phyloP scores from a whole-genome alignment of 2,797 vertebrate species.

The Gallinago solitaria region DNA sequence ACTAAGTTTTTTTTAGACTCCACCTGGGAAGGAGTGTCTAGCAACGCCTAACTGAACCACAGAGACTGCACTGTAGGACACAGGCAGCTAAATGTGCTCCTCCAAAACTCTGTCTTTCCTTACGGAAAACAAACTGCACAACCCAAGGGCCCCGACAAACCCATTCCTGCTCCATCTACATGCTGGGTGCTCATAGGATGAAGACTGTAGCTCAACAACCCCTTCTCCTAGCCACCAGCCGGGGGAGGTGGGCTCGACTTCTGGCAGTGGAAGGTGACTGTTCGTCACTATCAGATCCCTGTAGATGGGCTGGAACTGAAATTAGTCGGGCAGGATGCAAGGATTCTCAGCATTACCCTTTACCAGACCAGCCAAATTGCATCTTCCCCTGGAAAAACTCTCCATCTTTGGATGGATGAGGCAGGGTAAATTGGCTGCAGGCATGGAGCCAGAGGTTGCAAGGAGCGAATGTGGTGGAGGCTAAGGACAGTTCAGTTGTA shows the following conservation, averaged over 20 bases:
- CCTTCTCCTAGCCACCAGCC: neutral
- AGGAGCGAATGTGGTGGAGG: neutral
- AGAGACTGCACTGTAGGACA: neutral
- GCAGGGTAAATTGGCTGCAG: neutral
- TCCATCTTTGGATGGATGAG: neutral
- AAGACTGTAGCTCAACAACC: neutral
- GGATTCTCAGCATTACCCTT: neutral
- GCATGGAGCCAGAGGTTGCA: neutral
- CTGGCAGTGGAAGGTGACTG: neutral
- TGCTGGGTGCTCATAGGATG: neutral
- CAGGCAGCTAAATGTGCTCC: neutral
- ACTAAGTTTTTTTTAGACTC: neutral
- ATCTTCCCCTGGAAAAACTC: neutral
- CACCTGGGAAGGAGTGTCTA: neutral
- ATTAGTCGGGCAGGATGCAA: neutral
- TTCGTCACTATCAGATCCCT: rapidly evolving
- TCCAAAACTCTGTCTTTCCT: neutral
- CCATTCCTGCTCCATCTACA: neutral
- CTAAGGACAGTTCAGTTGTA: neutral
- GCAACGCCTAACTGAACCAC: neutral
- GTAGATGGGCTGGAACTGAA: neutral
- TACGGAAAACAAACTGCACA: neutral
- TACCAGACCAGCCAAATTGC: rapidly evolving
- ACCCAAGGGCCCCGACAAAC: neutral
- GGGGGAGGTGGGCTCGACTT: neutral